Evolutionary conservation across 35 echinoderm and acorn worm genomes (phyloP), one percentile per base, ranked within the genome.

Genomic region (Lytechinus variegatus): DNA sequence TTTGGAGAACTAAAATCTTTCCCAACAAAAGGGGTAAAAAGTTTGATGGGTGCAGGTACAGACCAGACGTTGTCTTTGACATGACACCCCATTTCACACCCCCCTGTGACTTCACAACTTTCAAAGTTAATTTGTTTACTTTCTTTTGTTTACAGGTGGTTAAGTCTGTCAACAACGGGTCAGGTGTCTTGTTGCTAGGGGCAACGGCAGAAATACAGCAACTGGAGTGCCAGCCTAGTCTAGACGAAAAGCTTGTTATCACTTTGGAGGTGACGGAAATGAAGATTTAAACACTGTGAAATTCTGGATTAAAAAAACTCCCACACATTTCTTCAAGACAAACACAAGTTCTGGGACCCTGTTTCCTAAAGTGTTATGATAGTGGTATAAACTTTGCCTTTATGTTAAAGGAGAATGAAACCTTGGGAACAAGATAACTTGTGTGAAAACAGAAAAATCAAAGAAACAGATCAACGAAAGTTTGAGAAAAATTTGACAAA

Each of bases 111-210:
- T 79, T 24, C 66, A 79, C 66, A 79, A 79, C 66, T 79, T 79
- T 79, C 66, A 79, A 79, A 24, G 66, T 79, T 79, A 24, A 79
- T 79, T 79, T 79, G 66, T 79, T 79, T 79, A 79, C 66, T 19
- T 79, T 79, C 66, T 79, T 79, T 79, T n/a, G 66, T 79, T 79
- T 79, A 79, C 66, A 79, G 66, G 66, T 79, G 66, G 66, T 79
- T 79, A 1, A 21, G 66, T 19, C 66, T 27, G 66, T 79, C 66
- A 79, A 79, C 66, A 79, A 79, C 66, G n/a, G 66, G 19, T 79
- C 66, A 79, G 66, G 66, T 79, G 66, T 5, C 66, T 79, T 16
- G 66, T n/a, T 79, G 66, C 66, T 79, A 79, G 66, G 21, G 66
- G 66, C 66, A 79, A 79, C 66, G 8, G 1, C 5, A n/a, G 66